Conservation (phyloP, 2,113 vertebrate species). For the Nothoprocta pentlandii region DNA sequence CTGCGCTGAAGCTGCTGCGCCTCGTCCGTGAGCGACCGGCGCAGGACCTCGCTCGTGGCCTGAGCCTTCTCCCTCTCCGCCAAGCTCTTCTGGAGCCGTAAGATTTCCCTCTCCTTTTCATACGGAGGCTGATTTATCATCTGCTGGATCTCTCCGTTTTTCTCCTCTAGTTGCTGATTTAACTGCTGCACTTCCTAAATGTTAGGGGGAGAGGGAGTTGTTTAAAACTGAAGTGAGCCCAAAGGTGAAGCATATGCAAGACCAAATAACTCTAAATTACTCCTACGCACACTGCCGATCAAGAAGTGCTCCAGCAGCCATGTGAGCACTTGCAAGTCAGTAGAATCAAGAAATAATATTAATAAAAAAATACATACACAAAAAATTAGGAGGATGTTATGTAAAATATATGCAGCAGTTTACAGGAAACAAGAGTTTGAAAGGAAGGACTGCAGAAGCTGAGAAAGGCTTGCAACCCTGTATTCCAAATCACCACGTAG, state of each 20-base stretch:
- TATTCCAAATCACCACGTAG: background rate
- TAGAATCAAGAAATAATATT: background rate
- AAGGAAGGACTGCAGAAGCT: background rate
- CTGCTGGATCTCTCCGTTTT: conserved; percentile 80
- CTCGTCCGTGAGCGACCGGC: conserved; percentile 87
- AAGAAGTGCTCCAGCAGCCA: background rate
- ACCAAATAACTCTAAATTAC: background rate
- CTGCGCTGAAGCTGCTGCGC: conserved; percentile 86
- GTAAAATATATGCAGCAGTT: background rate
- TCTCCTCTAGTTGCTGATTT: conserved; percentile 78
- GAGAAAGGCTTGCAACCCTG: background rate
- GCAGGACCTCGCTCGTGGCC: conserved; percentile 85
- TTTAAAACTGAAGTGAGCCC: conserved; percentile 1
- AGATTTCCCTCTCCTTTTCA: conserved; percentile 83
- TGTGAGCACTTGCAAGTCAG: background rate
- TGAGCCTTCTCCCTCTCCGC: conserved; percentile 81
- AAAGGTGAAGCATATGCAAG: background rate
- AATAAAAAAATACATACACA: background rate
- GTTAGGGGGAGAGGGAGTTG: background rate
- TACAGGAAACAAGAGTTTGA: background rate
- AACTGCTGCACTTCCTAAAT: conserved; percentile 86
- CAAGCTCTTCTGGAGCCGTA: conserved; percentile 77
- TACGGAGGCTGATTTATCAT: conserved; percentile 78
- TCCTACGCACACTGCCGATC: background rate
- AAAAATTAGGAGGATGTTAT: background rate